A percentile compares a stretch with the other conserved stretches of the same genome.
These are phyloP conservation scores for Aethina tumida DNA, from an alignment of 1,140 invertebrate species.

Conservation along the genomic window DNA sequence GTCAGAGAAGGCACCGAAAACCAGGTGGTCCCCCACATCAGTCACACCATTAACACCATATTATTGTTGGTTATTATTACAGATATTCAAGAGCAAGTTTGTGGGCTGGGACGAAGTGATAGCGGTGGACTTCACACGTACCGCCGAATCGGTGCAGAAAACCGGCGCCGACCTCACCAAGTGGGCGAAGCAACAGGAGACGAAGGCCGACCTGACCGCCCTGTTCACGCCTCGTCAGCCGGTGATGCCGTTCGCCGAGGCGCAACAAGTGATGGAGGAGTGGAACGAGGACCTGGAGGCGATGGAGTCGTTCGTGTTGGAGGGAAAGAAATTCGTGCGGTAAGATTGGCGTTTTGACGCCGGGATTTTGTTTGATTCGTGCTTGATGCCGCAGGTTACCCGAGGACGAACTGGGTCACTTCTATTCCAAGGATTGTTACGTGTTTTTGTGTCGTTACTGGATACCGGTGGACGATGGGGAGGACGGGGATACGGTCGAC, in stretches of 20 bases:
- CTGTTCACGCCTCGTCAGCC: slow-evolving; percentile 93
- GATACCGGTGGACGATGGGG: slow-evolving; percentile 57
- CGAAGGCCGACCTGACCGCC: slow-evolving; percentile 86
- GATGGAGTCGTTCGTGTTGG: slow-evolving; percentile 97
- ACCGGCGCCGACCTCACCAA: slow-evolving; percentile 93
- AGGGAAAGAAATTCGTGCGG: slow-evolving; percentile 95
- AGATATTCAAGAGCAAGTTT: slow-evolving; percentile 98
- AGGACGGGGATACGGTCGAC: slow-evolving; percentile 41
- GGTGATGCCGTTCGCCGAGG: slow-evolving; percentile 74
- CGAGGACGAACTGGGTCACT: slow-evolving; percentile 85
- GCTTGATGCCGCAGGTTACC: no score
- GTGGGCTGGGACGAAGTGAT: slow-evolving; percentile 98
- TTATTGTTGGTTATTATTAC: slow-evolving; percentile 24
- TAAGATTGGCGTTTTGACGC: no score
- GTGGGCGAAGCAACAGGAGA: slow-evolving; percentile 86
- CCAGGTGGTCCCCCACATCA: slow-evolving; percentile 36
- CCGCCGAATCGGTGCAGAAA: slow-evolving; percentile 91
- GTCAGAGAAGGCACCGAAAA: slow-evolving; percentile 80
- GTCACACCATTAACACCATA: slow-evolving; percentile 1
- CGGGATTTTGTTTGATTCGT: no score
- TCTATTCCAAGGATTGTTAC: slow-evolving; percentile 94
- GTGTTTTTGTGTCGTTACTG: slow-evolving; percentile 96
- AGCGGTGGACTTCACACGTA: slow-evolving; percentile 97
- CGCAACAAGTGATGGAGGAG: slow-evolving; percentile 82
- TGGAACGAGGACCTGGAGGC: slow-evolving; percentile 95